Evolutionary conservation across 1,140 invertebrate species (phyloP).

Genomic region (Cyphomyrmex costatus): DNA sequence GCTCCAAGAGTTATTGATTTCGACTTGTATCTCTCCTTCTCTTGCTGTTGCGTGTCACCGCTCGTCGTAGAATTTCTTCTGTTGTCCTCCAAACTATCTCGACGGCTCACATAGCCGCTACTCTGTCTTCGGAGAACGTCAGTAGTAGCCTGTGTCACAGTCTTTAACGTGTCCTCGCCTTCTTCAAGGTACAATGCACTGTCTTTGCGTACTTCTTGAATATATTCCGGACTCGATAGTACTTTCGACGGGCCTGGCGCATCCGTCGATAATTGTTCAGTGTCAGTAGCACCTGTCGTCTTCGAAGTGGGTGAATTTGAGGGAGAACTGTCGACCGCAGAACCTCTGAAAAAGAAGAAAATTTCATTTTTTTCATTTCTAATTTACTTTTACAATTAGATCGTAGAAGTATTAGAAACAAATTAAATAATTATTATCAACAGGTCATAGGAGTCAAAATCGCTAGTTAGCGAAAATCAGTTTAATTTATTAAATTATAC

Average conservation of each 20-base stretch:
- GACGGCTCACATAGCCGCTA: slow-evolving; percentile 81
- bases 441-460: too few relatives aligned
- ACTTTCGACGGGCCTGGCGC: slow-evolving; percentile 14
- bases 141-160: not conserved
- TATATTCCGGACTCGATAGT: slow-evolving; percentile 62
- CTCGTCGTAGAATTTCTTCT: slow-evolving; percentile 69
- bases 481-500: too few relatives aligned
- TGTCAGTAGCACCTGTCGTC: slow-evolving; percentile 25
- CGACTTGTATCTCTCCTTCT: slow-evolving; percentile 77
- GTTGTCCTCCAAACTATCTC: slow-evolving; percentile 83
- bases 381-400: not conserved
- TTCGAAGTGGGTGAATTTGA: slow-evolving; percentile 75
- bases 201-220: slow-evolving; percentile 76
- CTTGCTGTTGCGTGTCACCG: slow-evolving; percentile 69
- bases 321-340: slow-evolving; percentile 76
- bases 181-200: slow-evolving; percentile 80
- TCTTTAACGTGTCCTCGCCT: slow-evolving; percentile 58
- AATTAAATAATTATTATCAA: too few relatives aligned
- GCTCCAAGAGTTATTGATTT: slow-evolving; percentile 53
- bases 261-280: slow-evolving; percentile 20
- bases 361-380: not conserved
- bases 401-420: not conserved
- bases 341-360: slow-evolving; percentile 74
- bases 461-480: too few relatives aligned
- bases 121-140: slow-evolving; percentile 79